These are phyloP conservation scores for Drosophila kohkoa DNA, from an alignment of 1,140 invertebrate species.

Conservation along the genomic window DNA sequence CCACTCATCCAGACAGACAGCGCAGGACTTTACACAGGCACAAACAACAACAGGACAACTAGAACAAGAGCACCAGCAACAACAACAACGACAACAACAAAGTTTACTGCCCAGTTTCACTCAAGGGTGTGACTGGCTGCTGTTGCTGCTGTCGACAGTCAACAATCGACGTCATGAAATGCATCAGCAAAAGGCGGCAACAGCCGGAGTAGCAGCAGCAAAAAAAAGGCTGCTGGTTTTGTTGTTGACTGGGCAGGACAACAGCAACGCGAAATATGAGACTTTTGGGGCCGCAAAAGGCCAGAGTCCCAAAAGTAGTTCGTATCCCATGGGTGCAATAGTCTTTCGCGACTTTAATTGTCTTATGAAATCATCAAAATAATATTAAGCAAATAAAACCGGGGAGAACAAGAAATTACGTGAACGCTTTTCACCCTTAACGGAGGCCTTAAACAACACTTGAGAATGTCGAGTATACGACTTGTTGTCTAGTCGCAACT, in stretches of 20 bases:
- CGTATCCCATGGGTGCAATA: not conserved
- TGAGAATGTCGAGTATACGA: not conserved
- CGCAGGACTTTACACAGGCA: slow-evolving; percentile 2
- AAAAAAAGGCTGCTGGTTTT: not conserved
- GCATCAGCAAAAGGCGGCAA: slow-evolving; percentile 38
- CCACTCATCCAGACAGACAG: slow-evolving; percentile 2
- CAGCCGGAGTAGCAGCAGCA: slow-evolving; percentile 15
- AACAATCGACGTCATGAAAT: slow-evolving; percentile 66
- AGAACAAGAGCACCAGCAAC: slow-evolving; percentile 16
- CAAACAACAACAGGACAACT: slow-evolving; percentile 12
- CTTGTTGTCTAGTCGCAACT: not conserved
- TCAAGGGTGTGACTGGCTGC: slow-evolving; percentile 2
- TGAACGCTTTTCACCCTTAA: not conserved
- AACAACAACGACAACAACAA: slow-evolving; percentile 18
- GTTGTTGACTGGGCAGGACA: not conserved
- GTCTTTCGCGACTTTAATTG: not conserved
- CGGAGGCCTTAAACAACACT: not conserved
- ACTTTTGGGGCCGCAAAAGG: not conserved
- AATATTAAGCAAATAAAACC: slow-evolving; percentile 1
- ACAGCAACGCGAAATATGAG: not conserved
- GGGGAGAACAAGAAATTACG: not conserved
- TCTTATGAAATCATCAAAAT: slow-evolving; percentile 6
- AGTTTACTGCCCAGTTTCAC: slow-evolving; percentile 7
- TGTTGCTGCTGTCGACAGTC: slow-evolving; percentile 36
- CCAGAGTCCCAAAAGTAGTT: not conserved